Conservation (phyloP, 2,113 vertebrate genomes). For the Merops nubicus region DNA sequence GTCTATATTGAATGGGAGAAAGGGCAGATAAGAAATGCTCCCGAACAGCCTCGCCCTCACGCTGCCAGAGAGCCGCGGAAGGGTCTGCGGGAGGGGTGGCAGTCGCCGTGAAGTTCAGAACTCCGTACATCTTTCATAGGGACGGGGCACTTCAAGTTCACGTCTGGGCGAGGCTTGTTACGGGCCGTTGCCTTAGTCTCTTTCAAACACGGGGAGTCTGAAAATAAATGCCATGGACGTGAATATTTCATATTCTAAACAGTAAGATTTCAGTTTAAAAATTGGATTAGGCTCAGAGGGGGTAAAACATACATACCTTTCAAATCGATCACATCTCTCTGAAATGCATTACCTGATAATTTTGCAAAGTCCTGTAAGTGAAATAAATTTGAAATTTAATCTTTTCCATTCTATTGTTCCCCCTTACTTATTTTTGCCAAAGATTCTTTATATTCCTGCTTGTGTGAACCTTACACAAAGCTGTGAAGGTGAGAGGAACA, state of each 20-base stretch:
- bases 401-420: neutral
- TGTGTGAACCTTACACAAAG: neutral
- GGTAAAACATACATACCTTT: neutral
- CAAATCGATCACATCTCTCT: neutral
- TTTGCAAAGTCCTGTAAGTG: neutral
- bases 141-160: neutral
- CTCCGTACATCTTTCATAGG: neutral
- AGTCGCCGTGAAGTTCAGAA: neutral
- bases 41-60: neutral
- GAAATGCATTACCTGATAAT: neutral
- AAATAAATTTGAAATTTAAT: neutral
- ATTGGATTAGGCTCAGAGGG: neutral
- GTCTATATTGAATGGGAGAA: neutral
- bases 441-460: neutral
- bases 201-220: neutral
- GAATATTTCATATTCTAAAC: neutral
- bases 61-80: neutral
- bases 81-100: neutral
- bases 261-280: neutral
- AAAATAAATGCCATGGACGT: neutral
- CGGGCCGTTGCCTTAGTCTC: neutral
- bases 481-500: neutral
- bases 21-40: neutral
- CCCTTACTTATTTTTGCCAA: neutral
- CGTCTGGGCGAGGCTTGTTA: neutral